These are phyloP conservation scores for Pantala flavescens DNA, from an alignment of 1,140 invertebrate species.

Conservation along the genomic window DNA sequence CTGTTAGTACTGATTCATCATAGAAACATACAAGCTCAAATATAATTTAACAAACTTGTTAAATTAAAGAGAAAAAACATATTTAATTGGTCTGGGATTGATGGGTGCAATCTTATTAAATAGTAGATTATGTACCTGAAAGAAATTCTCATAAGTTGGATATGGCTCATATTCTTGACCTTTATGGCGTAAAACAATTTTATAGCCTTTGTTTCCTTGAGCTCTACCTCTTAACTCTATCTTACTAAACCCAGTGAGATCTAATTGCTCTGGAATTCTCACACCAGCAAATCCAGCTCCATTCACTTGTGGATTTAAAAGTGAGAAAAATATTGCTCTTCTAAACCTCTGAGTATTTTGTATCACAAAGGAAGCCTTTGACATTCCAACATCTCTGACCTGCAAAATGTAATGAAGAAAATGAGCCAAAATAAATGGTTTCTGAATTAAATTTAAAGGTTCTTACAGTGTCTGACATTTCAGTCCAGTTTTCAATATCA, in stretches of 20 bases:
- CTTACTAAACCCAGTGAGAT: slow-evolving; percentile 40
- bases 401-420: neutral
- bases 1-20: too few relatives aligned
- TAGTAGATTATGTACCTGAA: slow-evolving; percentile 37
- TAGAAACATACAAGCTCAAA: too few relatives aligned
- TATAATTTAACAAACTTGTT: too few relatives aligned
- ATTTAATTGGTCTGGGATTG: too few relatives aligned
- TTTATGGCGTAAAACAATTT: slow-evolving; percentile 50
- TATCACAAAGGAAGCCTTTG: slow-evolving; percentile 47
- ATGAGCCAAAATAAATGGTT: too few relatives aligned
- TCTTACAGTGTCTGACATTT: slow-evolving; percentile 50
- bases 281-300: slow-evolving; percentile 59
- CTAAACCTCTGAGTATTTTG: slow-evolving; percentile 48
- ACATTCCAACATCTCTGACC: slow-evolving; percentile 46
- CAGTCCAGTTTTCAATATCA: slow-evolving; percentile 41
- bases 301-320: slow-evolving; percentile 57
- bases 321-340: slow-evolving; percentile 51
- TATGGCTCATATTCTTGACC: slow-evolving; percentile 40
- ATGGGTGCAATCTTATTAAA: too few relatives aligned
- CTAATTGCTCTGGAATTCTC: slow-evolving; percentile 33
- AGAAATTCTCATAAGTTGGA: slow-evolving; percentile 53
- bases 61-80: too few relatives aligned
- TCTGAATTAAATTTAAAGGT: too few relatives aligned
- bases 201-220: slow-evolving; percentile 47
- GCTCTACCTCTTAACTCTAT: slow-evolving; percentile 44